Base-by-base conservation (phyloP, 2,797 vertebrate species). In the Odontamblyopus rebecca region DNA sequence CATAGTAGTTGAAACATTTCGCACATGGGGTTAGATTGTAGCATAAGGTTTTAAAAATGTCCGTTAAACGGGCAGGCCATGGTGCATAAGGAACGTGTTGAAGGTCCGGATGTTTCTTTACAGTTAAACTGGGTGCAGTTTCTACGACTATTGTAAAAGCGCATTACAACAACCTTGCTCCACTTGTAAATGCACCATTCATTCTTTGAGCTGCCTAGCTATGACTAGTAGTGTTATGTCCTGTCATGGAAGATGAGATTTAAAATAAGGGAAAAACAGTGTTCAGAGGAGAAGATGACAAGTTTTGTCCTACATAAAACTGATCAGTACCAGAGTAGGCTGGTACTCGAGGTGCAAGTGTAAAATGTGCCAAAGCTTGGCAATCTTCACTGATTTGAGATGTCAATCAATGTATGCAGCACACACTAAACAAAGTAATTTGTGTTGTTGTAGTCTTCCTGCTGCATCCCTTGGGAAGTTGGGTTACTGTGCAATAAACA, bases 401-500 rank as follows among this genome's bases (percentile, higher is more conserved):
- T 85, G 80, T 90, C 85, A 82, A 54, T 88, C 77, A 69, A 77
- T 90, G 87, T 89, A 73, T 78, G 85, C 89, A 86, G 86, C 81
- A 64, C 77, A 84, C 78, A 74, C 82, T 88, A 72, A 88, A 87
- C 65, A 80, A 86, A 87, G 80, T 89, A 84, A 90, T 90, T 88
- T 88, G 85, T 90, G 86, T 87, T 81, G 82, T 83, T 89, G 86
- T 88, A 89, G 88, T 92, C 88, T 91, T 91, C 90, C 90, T 87
- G 89, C 87, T 92, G 88, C 86, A 86, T 86, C 85, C 78, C 86
- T 75, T 87, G 69, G 81, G 84, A 87, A 88, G 84, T 89, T 92
- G 88, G 88, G 85, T 92, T 86, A 89, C 87, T 90, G 92, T 93
- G 91, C 90, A 93, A 92, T 92, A 92, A 92, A 89, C 82, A 86